phyloP scores from a whole-genome alignment of 2,113 vertebrate genomes.

The Emydocephalus ijimae region DNA sequence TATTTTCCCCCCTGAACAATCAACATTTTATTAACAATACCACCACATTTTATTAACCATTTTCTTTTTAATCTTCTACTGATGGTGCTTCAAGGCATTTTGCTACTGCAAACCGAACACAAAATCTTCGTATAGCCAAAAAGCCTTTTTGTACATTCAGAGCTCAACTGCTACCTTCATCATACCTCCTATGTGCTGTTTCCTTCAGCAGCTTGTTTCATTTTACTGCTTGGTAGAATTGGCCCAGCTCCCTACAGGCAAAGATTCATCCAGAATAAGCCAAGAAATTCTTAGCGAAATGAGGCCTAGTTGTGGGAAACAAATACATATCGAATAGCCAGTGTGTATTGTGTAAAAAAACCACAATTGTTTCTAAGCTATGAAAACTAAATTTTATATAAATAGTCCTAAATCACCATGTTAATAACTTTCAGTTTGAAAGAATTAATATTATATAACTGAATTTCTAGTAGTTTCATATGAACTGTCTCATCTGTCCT shows the following conservation, averaged over 20 bases:
- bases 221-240: not conserved
- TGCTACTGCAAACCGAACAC: not conserved
- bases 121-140: not conserved
- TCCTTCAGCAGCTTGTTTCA: not conserved
- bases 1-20: not conserved
- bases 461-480: constrained; percentile 4
- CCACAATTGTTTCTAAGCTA: not conserved
- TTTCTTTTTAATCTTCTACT: not conserved
- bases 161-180: not conserved
- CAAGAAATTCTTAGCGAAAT: not conserved
- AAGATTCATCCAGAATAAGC: not conserved
- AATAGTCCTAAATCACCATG: not conserved
- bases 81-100: not conserved
- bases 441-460: not conserved
- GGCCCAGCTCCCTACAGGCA: not conserved
- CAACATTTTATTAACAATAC: not conserved
- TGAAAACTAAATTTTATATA: not conserved
- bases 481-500: constrained; percentile 5
- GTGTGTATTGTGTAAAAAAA: not conserved
- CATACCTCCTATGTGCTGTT: not conserved
- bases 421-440: not conserved
- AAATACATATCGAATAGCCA: not conserved
- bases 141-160: not conserved
- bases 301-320: not conserved
- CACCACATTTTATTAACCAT: not conserved